phyloP scores from a whole-genome alignment of 2,113 vertebrate species.

The Syngnathus typhle region DNA sequence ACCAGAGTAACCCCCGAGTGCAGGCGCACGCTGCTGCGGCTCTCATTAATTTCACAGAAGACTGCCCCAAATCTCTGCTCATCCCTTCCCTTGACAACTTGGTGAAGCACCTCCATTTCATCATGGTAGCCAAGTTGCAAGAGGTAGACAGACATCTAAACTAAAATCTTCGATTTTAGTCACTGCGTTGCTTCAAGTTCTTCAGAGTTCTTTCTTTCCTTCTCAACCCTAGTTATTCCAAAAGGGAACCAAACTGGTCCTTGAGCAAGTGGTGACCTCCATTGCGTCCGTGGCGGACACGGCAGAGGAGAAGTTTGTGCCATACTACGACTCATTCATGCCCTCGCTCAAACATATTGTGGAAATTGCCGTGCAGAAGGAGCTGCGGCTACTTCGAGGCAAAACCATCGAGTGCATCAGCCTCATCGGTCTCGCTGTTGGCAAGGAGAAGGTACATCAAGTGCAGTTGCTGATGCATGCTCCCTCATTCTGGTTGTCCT shows the following conservation, averaged over 20 bases:
- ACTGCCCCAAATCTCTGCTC: conserved; percentile 92
- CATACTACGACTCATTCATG: conserved; percentile 97
- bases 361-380: conserved; percentile 94
- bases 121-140: conserved; percentile 93
- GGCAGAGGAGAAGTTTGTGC: conserved; percentile 96
- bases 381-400: conserved; percentile 87
- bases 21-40: conserved; percentile 96
- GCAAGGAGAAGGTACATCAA: conserved; percentile 86
- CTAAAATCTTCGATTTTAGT: not conserved
- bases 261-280: conserved; percentile 99
- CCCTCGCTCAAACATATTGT: conserved; percentile 96
- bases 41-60: conserved; percentile 97
- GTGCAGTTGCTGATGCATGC: not conserved
- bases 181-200: not conserved
- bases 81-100: conserved; percentile 89
- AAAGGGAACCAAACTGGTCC: conserved; percentile 94
- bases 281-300: conserved; percentile 98
- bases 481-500: not conserved
- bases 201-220: too few species aligned
- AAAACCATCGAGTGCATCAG: conserved; percentile 99
- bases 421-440: conserved; percentile 94
- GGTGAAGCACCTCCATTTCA: conserved; percentile 93
- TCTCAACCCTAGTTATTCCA: conserved; percentile 80
- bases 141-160: conserved; percentile 71
- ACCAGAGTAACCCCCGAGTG: conserved; percentile 92